Evolutionary conservation across 2,888 invertebrate species (phyloP).

Genomic region (Cerceris ruficornis): DNA sequence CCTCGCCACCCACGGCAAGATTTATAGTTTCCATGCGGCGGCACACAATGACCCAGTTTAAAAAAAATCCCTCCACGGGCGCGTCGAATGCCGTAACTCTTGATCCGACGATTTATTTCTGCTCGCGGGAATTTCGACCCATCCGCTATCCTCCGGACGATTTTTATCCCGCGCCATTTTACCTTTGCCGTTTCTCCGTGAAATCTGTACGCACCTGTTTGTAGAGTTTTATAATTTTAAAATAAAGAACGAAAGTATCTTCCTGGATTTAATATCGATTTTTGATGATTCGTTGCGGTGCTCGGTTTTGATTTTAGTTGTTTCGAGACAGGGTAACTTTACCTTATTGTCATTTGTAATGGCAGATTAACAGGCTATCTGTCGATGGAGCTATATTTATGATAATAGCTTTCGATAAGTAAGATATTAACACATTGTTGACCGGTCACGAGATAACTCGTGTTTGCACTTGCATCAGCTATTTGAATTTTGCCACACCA

Average conservation of each 20-base stretch:
- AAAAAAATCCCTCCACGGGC: slow-evolving; percentile 15
- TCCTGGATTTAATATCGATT: neutral
- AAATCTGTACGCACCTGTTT: neutral
- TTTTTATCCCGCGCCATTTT: neutral
- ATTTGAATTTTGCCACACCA: too few relatives aligned
- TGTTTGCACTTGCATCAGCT: too few relatives aligned
- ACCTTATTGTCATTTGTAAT: too few relatives aligned
- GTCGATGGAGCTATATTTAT: too few relatives aligned
- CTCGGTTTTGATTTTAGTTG: too few relatives aligned
- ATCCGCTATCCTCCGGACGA: neutral
- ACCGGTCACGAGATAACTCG: too few relatives aligned
- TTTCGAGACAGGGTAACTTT: too few relatives aligned
- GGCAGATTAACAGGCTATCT: too few relatives aligned
- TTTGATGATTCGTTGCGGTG: neutral
- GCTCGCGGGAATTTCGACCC: slow-evolving; percentile 19
- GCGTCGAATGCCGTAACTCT: slow-evolving; percentile 24
- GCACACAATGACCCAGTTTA: slow-evolving; percentile 65
- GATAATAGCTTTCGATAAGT: too few relatives aligned
- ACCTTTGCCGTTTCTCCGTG: neutral
- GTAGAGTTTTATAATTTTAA: neutral
- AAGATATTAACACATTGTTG: too few relatives aligned
- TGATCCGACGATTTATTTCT: slow-evolving; percentile 44
- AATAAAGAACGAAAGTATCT: neutral
- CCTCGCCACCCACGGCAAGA: slow-evolving; percentile 45
- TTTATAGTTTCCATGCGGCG: slow-evolving; percentile 55